Conservation (phyloP, 2,888 invertebrate genomes). For the Plebejus melissa region DNA sequence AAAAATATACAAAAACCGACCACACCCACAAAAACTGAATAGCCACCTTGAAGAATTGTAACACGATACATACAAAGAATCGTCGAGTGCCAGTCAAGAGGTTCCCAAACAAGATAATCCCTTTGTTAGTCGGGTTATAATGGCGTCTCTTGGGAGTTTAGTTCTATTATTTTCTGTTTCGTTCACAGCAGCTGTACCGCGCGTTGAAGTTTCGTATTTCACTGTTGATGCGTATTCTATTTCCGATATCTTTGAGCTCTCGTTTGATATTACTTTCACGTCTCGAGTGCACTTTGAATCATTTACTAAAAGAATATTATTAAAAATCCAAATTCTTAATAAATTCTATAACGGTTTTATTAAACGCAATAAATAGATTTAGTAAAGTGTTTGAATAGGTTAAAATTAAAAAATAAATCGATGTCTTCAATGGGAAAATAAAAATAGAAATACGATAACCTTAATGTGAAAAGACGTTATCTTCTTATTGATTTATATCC, state of each 20-base stretch:
- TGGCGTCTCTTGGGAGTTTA: conserved; percentile 63
- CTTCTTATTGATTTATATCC: conserved; percentile 15
- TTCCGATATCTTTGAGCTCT: conserved; percentile 43
- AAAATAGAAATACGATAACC: conserved; percentile 12
- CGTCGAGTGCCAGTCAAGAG: conserved; percentile 72
- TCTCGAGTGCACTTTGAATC: neutral
- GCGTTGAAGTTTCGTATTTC: conserved; percentile 71
- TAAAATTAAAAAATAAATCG: neutral
- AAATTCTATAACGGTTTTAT: neutral
- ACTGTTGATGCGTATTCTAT: conserved; percentile 60
- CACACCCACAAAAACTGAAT: conserved; percentile 56
- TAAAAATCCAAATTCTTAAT: neutral
- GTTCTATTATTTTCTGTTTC: conserved; percentile 70
- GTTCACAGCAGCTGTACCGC: conserved; percentile 65
- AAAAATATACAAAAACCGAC: conserved; percentile 35
- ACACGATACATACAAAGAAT: conserved; percentile 66
- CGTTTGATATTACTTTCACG: conserved; percentile 20
- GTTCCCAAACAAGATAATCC: conserved; percentile 77
- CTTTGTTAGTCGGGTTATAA: conserved; percentile 71
- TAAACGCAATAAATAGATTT: too few species aligned
- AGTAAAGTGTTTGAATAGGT: neutral
- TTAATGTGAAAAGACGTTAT: neutral
- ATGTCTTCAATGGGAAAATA: neutral
- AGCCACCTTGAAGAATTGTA: conserved; percentile 62
- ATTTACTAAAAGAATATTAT: neutral